These are phyloP conservation scores for Galleria mellonella DNA, from an alignment of 1,140 invertebrate species.

Conservation along the genomic window DNA sequence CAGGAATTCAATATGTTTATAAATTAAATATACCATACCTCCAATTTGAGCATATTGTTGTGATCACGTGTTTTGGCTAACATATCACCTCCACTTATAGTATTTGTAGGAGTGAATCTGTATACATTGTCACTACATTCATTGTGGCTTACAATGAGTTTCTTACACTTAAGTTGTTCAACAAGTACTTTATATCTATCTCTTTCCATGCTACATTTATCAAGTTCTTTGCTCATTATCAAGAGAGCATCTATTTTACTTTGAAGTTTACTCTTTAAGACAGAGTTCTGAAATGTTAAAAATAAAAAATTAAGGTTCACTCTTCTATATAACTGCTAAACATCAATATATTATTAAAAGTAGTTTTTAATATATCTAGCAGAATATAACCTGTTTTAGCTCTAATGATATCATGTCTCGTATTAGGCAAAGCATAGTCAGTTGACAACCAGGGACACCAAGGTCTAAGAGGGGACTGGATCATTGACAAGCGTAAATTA, in stretches of 20 bases:
- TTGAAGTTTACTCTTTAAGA: constrained; percentile 82
- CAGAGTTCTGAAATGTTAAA: constrained; percentile 75
- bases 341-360: no score
- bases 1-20: neutral
- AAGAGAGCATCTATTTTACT: constrained; percentile 87
- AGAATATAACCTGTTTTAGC: neutral
- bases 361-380: neutral
- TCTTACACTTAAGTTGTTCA: constrained; percentile 83
- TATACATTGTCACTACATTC: constrained; percentile 30
- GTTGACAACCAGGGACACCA: no score
- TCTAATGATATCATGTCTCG: neutral
- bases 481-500: no score
- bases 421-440: no score
- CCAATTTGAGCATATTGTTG: constrained; percentile 63
- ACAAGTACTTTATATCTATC: constrained; percentile 89
- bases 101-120: constrained; percentile 49
- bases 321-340: no score
- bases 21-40: constrained; percentile 35
- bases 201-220: constrained; percentile 84
- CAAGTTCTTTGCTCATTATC: constrained; percentile 85
- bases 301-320: neutral
- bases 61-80: constrained; percentile 66
- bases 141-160: constrained; percentile 28
- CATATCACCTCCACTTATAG: constrained; percentile 62
- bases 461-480: no score